Conservation (phyloP, 2,888 invertebrate genomes). For the Melieria picta region DNA sequence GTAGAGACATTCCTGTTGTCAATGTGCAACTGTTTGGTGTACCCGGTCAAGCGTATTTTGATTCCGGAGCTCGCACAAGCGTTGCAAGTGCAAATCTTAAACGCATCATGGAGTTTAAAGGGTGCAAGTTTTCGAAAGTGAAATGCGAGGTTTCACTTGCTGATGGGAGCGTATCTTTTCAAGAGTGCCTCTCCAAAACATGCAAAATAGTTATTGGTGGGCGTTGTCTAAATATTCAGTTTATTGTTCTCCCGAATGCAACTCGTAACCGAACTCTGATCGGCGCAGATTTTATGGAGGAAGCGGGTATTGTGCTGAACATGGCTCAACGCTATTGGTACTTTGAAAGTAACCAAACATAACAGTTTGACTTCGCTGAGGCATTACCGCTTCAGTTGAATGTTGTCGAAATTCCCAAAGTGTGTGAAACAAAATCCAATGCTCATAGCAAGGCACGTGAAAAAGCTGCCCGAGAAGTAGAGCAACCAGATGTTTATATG, state of each 20-base stretch:
- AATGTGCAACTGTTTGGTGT: conserved; percentile 31
- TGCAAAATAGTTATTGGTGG: conserved; percentile 27
- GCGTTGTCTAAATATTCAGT: conserved; percentile 32
- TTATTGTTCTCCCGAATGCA: conserved; percentile 38
- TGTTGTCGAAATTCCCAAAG: not conserved
- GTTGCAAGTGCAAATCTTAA: conserved; percentile 31
- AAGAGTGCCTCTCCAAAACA: conserved; percentile 27
- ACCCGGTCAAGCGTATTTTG: conserved; percentile 34
- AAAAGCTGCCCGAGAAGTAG: not conserved
- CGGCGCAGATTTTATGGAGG: conserved; percentile 38
- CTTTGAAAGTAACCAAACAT: conserved; percentile 8
- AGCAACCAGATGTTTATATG: not conserved
- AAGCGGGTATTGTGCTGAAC: conserved; percentile 33
- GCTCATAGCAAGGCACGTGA: not conserved
- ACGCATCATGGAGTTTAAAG: conserved; percentile 16
- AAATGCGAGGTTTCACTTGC: conserved; percentile 9
- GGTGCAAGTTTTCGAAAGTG: not conserved
- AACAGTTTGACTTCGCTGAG: conserved; percentile 20
- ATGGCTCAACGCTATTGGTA: conserved; percentile 30
- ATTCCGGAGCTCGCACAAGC: conserved; percentile 34
- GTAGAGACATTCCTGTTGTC: too few species aligned
- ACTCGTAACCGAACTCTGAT: conserved; percentile 35
- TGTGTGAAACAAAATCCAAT: not conserved
- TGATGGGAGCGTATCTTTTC: conserved; percentile 25
- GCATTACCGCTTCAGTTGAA: conserved; percentile 11